phyloP scores from a whole-genome alignment of 2,888 invertebrate species.

The Neoascia interrupta region DNA sequence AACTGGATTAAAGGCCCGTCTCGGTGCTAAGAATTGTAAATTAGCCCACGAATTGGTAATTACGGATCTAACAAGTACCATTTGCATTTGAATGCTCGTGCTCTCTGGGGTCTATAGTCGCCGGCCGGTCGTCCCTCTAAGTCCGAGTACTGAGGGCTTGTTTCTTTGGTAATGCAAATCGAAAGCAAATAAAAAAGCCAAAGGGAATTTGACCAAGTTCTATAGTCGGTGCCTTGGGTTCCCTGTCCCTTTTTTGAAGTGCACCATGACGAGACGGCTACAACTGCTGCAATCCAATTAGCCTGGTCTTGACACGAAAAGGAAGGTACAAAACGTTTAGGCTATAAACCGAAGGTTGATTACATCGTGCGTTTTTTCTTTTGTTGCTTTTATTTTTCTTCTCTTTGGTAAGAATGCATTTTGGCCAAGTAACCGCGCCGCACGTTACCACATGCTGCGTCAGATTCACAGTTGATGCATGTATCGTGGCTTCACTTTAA shows the following conservation, averaged over 20 bases:
- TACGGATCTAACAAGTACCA: slow-evolving; percentile 29
- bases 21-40: slow-evolving; percentile 66
- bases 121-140: too few species aligned
- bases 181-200: background rate
- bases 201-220: slow-evolving; percentile 26
- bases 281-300: slow-evolving; percentile 48
- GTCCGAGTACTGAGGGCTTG: too few species aligned
- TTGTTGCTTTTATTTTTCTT: background rate
- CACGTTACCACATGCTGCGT: slow-evolving; percentile 28
- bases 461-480: slow-evolving; percentile 26
- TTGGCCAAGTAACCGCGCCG: slow-evolving; percentile 24
- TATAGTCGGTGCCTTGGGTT: background rate
- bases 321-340: slow-evolving; percentile 42
- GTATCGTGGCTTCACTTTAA: slow-evolving; percentile 54
- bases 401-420: slow-evolving; percentile 37
- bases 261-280: background rate
- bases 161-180: slow-evolving; percentile 15
- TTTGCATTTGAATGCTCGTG: slow-evolving; percentile 48
- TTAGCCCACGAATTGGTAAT: slow-evolving; percentile 45
- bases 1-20: slow-evolving; percentile 42
- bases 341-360: slow-evolving; percentile 58
- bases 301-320: slow-evolving; percentile 57
- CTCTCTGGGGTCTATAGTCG: too few species aligned
- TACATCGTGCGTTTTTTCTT: slow-evolving; percentile 44
- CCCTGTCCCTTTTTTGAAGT: slow-evolving; percentile 3